These are phyloP conservation scores for Pitangus sulphuratus DNA, from an alignment of 2,797 vertebrate species.

Conservation along the genomic window DNA sequence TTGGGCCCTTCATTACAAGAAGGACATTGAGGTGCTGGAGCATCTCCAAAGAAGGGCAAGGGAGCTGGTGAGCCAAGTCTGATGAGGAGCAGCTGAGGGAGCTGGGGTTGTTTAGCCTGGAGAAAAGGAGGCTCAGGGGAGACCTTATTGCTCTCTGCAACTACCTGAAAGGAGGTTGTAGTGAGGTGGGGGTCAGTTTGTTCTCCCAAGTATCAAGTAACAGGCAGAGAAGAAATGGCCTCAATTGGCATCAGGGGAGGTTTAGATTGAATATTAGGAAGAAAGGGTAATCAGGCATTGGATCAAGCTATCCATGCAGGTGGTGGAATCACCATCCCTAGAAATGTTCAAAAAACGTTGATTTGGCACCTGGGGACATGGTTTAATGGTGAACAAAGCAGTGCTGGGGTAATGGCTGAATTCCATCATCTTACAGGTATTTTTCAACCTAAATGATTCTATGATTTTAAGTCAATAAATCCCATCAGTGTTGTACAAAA, in stretches of 20 bases:
- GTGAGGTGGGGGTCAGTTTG: fast-evolving
- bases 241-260: neutral
- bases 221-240: neutral
- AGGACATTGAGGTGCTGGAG: neutral
- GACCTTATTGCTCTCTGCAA: neutral
- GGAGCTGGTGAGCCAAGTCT: fast-evolving
- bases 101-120: neutral
- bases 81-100: fast-evolving
- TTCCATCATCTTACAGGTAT: neutral
- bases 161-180: neutral
- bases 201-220: neutral
- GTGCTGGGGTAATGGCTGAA: neutral
- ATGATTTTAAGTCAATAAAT: neutral
- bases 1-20: fast-evolving
- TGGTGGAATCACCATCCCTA: neutral
- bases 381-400: neutral
- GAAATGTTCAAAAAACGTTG: neutral
- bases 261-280: neutral
- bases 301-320: neutral
- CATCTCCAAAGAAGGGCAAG: fast-evolving
- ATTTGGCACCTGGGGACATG: neutral
- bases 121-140: neutral
- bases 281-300: neutral
- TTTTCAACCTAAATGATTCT: neutral
- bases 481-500: neutral